These are phyloP conservation scores for Gryllus longicercus DNA, from an alignment of 2,888 invertebrate genomes.

Conservation along the genomic window DNA sequence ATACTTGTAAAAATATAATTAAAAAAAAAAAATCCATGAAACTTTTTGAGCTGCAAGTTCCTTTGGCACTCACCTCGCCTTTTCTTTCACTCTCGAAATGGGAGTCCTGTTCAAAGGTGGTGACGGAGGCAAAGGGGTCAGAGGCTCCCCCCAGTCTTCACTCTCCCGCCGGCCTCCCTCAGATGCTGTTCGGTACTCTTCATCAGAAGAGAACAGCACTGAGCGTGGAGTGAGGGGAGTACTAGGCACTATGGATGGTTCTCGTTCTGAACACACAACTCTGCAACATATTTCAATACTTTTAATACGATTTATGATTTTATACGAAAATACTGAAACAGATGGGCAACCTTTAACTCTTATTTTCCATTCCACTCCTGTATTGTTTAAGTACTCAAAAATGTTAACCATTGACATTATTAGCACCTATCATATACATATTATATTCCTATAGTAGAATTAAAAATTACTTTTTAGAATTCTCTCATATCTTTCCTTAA, in stretches of 20 bases:
- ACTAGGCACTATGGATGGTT: constrained; percentile 56
- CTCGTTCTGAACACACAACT: constrained; percentile 28
- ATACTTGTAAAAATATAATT: too few relatives aligned
- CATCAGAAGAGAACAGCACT: constrained; percentile 76
- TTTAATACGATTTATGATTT: too few relatives aligned
- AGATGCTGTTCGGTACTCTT: constrained; percentile 82
- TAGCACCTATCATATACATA: too few relatives aligned
- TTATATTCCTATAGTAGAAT: too few relatives aligned
- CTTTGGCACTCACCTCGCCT: constrained; percentile 50
- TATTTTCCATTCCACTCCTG: too few relatives aligned
- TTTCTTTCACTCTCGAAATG: constrained; percentile 62
- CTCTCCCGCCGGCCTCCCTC: constrained; percentile 74
- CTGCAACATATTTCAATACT: background rate
- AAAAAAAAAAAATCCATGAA: too few relatives aligned
- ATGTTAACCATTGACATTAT: too few relatives aligned
- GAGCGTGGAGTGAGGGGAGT: constrained; percentile 65
- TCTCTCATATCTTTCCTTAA: too few relatives aligned
- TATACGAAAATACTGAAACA: too few relatives aligned
- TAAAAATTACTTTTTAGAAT: too few relatives aligned
- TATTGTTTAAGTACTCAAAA: too few relatives aligned
- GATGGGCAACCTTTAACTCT: too few relatives aligned
- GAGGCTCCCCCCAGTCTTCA: constrained; percentile 73
- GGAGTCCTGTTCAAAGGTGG: constrained; percentile 61
- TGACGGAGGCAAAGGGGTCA: constrained; percentile 56
- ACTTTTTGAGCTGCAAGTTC: background rate